Base-by-base conservation (phyloP, 1,140 invertebrate species). In the Vanessa atalanta region DNA sequence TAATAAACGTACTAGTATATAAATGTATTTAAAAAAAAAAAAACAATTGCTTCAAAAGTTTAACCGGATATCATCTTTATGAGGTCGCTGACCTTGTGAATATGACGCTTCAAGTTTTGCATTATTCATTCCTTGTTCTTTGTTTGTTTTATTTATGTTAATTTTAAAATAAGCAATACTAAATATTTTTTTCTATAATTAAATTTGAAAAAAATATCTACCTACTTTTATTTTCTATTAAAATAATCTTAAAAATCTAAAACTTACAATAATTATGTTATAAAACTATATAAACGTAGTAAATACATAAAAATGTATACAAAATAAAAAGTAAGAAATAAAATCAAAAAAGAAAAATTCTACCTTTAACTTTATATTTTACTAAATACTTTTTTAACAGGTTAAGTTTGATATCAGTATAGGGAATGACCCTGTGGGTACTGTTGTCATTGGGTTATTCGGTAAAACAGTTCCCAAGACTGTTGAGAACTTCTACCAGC, bases 401-500 rank as follows among this genome's bases (percentile, higher is more conserved):
- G 98, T 99, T 48, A 98, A 94, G 93, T 99, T 99, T 93, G 97
- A 99, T 80, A 97, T 99, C 13, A 95, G 93, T 79, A 97, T 99
- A 85, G 99, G 98, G 14, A 97, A 95, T 60, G 94, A 97, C 82
- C 73, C 93, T 20, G 93, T 93, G 47, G 98, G 98, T 63, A 94
- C 95, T 63, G 94, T 99, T 82, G 97, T 96, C 72, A 98, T 99
- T 90, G 99, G 99, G 50, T 93, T 99, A 0, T 97, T 97, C 88
- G 99, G 99, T 26, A 98, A 98, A 88, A 99, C 98, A 66, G 99
- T 99, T 0, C 98, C 98, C 14, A 99, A 97, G 92, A 99, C 99
- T 7, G 97, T 95, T 0, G 93, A 96, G 77, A 99, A 99, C 92
- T 99, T 99, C 89, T 94, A 95, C 75, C 95, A 98, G 91, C 92